Percentiles rank a stretch among this genome's conserved stretches.
phyloP scores from a whole-genome alignment of 2,888 invertebrate species.

The Caenorhabditis wallacei region DNA sequence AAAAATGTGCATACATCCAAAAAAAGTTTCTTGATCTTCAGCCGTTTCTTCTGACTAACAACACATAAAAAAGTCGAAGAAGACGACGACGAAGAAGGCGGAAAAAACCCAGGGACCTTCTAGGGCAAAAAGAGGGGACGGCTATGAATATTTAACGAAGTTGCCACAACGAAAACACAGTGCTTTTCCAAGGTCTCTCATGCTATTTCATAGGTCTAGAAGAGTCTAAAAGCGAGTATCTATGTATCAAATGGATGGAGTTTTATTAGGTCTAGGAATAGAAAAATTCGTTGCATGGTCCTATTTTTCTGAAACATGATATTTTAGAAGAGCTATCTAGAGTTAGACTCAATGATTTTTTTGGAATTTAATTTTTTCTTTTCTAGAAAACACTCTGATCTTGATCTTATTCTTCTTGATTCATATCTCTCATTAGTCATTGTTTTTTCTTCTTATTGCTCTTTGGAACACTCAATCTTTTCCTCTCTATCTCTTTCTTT shows the following conservation, averaged over 20 bases:
- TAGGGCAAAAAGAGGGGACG: slow-evolving; percentile 34
- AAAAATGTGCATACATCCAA: slow-evolving; percentile 42
- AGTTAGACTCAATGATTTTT: background rate
- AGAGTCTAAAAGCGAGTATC: background rate
- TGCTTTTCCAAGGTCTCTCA: slow-evolving; percentile 36
- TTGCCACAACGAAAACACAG: slow-evolving; percentile 58
- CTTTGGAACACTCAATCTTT: slow-evolving; percentile 30
- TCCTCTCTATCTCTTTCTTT: too few relatives aligned
- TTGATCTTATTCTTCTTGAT: too few relatives aligned
- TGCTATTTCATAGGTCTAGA: slow-evolving; percentile 4
- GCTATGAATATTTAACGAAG: slow-evolving; percentile 66
- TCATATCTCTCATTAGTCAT: slow-evolving; percentile 17
- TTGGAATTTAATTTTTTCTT: background rate
- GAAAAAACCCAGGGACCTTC: slow-evolving; percentile 49
- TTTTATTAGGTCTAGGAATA: slow-evolving; percentile 16
- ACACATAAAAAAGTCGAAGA: slow-evolving; percentile 57
- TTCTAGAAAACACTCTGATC: too few relatives aligned
- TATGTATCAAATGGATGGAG: slow-evolving; percentile 23
- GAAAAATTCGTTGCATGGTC: background rate
- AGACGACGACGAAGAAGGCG: slow-evolving; percentile 11
- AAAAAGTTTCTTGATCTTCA: slow-evolving; percentile 64
- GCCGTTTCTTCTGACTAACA: slow-evolving; percentile 59
- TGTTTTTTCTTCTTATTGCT: background rate
- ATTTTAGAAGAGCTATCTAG: background rate
- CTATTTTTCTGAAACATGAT: background rate